Evolutionary conservation across 1,140 invertebrate species (phyloP), one percentile per base, ranked within the genome.

Genomic region (Temnothorax curvispinosus): DNA sequence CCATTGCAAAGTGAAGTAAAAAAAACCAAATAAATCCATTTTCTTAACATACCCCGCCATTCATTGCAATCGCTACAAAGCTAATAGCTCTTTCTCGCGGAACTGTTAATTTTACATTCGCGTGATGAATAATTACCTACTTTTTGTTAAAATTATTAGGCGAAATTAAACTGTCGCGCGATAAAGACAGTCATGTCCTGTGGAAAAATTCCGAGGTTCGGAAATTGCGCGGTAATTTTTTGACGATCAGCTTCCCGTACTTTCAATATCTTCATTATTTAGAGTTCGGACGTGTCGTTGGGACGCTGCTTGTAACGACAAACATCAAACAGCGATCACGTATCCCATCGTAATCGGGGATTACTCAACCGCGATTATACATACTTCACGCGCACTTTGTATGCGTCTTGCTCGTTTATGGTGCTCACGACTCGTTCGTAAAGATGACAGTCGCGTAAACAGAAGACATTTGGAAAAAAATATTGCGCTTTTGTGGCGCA

Each of bases 311-410:
- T 38, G 52, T 27, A n/a, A 67, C 21, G 3, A 44, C 18, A 32
- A 69, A 8, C 27, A 71, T 81, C 9, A 18, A 81, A 81, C 38
- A 21, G 13, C n/a, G 8, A 56, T 81, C 77, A 69, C 35, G 78
- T 71, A 71, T 81, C 41, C 38, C 15, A 41, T 56, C 35, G 62
- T 21, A 69, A 80, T 81, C 62, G 21, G 47, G 15, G 3, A 15
- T 81, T 81, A 47, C 50, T 58, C 65, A 81, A 71, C n/a, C 35
- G 15, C n/a, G 47, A 41, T 27, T 54, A 32, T 38, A 27, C 27
- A 11, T 21, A 58, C 27, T 38, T 74, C 32, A 11, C 18, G 32
- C 27, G 35, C 15, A 47, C 27, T 84, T 84, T 50, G 54, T 84
- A 84, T 75, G 80, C 80, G 13, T 13, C 13, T 50, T 50, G 32